These are phyloP conservation scores for Iphiclides podalirius DNA, from an alignment of 2,888 invertebrate genomes.

Conservation along the genomic window DNA sequence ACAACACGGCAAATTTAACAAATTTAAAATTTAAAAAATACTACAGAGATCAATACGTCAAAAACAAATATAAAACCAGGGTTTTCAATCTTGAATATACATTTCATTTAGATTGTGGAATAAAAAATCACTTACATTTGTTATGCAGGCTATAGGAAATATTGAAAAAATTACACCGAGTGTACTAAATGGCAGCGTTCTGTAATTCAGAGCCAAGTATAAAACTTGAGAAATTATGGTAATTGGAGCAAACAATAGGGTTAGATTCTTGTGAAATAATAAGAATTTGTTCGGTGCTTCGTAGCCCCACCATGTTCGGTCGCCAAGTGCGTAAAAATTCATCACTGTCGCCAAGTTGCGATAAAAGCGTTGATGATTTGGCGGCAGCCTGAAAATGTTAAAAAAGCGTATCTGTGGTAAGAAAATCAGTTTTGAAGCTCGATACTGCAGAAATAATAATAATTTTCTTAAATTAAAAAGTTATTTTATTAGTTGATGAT, in stretches of 20 bases:
- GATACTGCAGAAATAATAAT: too few relatives aligned
- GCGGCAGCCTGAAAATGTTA: slow-evolving; percentile 22
- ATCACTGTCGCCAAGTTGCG: slow-evolving; percentile 13
- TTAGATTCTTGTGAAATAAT: background rate
- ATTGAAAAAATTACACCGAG: slow-evolving; percentile 21
- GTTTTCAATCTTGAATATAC: too few relatives aligned
- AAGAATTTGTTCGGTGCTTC: slow-evolving; percentile 17
- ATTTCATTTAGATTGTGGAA: too few relatives aligned
- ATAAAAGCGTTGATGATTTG: slow-evolving; percentile 22
- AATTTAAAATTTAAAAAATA: too few relatives aligned
- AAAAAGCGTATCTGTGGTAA: too few relatives aligned
- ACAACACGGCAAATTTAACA: too few relatives aligned
- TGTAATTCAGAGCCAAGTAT: slow-evolving; percentile 20
- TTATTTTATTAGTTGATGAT: too few relatives aligned
- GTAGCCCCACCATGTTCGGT: slow-evolving; percentile 27
- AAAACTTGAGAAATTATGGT: slow-evolving; percentile 19
- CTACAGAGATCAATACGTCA: too few relatives aligned
- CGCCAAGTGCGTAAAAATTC: slow-evolving; percentile 14
- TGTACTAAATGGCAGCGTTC: slow-evolving; percentile 22
- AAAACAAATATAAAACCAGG: too few relatives aligned
- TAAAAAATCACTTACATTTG: slow-evolving; percentile 21
- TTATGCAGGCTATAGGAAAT: slow-evolving; percentile 21
- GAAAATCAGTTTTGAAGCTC: too few relatives aligned
- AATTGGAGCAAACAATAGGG: background rate
- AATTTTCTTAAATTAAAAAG: too few relatives aligned